Evolutionary conservation across 2,888 invertebrate genomes (phyloP).

Genomic region (Eledona agricola): DNA sequence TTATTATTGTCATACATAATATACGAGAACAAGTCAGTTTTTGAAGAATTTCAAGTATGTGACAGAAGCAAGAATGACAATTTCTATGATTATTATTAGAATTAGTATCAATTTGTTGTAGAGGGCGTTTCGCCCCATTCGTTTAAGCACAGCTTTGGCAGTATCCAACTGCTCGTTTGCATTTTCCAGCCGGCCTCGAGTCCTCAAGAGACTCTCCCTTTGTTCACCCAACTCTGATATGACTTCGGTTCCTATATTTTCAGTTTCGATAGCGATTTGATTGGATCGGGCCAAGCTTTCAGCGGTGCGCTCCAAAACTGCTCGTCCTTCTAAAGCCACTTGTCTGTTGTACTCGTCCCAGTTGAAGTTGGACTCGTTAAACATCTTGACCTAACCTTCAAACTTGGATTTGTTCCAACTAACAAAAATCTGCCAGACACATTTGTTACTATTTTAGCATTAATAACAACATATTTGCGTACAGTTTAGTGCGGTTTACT

Average conservation of each 20-base stretch:
- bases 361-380: conserved; percentile 49
- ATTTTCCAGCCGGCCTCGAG: conserved; percentile 72
- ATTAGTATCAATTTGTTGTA: conserved; percentile 80
- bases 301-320: conserved; percentile 68
- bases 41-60: conserved; percentile 71
- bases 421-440: not conserved
- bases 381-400: conserved; percentile 25
- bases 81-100: conserved; percentile 76
- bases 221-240: conserved; percentile 79
- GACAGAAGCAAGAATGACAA: conserved; percentile 69
- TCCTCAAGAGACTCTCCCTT: conserved; percentile 75
- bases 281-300: conserved; percentile 75
- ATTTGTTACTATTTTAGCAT: not conserved
- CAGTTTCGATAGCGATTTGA: conserved; percentile 80
- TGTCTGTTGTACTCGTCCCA: conserved; percentile 69
- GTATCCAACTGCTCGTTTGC: conserved; percentile 76
- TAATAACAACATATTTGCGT: too few species aligned
- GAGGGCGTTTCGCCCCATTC: conserved; percentile 74
- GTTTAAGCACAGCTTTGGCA: conserved; percentile 71
- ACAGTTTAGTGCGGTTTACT: too few species aligned
- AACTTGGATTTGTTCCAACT: too few species aligned
- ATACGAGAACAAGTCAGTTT: conserved; percentile 30
- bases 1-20: conserved; percentile 36
- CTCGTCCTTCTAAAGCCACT: conserved; percentile 66
- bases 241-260: conserved; percentile 80